Percentiles rank a stretch among this genome's conserved stretches.
phyloP scores from a whole-genome alignment of 2,797 vertebrate species.

The Bryconaethiops microstoma region DNA sequence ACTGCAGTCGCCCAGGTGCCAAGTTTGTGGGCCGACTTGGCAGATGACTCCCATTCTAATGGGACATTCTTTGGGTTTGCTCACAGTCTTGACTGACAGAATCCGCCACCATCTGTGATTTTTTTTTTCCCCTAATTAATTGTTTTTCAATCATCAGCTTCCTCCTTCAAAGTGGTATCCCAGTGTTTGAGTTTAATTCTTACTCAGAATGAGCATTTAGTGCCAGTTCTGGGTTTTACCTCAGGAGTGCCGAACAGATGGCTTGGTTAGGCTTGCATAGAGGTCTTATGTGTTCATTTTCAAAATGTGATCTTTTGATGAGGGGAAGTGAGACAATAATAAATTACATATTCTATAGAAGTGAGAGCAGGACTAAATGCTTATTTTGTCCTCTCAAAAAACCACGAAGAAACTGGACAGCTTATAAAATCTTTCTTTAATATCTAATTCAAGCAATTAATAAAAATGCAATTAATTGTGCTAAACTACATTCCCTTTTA shows the following conservation, averaged over 20 bases:
- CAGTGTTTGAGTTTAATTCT: constrained; percentile 28
- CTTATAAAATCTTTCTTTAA: too few species aligned
- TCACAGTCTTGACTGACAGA: constrained; percentile 67
- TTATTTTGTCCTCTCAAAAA: too few species aligned
- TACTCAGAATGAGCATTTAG: constrained; percentile 40
- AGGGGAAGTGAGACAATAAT: constrained; percentile 15
- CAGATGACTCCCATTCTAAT: constrained; percentile 62
- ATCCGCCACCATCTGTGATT: constrained; percentile 70
- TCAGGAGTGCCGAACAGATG: constrained; percentile 45
- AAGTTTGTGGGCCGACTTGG: constrained; percentile 67
- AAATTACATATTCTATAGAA: background rate
- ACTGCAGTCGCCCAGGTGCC: constrained; percentile 66
- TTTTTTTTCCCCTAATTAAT: constrained; percentile 64
- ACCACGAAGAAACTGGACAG: too few species aligned
- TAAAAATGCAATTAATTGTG: too few species aligned
- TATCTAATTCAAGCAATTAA: too few species aligned
- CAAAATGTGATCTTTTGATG: constrained; percentile 31
- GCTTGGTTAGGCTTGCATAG: constrained; percentile 27
- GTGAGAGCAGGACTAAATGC: background rate
- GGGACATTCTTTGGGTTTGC: constrained; percentile 58
- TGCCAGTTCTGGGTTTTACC: constrained; percentile 4
- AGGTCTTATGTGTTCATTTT: constrained; percentile 40
- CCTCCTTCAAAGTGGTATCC: constrained; percentile 24
- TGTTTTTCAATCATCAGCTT: constrained; percentile 62
- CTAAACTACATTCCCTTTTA: too few species aligned